phyloP scores from a whole-genome alignment of 2,888 invertebrate species.

The Cheilosia variabilis region DNA sequence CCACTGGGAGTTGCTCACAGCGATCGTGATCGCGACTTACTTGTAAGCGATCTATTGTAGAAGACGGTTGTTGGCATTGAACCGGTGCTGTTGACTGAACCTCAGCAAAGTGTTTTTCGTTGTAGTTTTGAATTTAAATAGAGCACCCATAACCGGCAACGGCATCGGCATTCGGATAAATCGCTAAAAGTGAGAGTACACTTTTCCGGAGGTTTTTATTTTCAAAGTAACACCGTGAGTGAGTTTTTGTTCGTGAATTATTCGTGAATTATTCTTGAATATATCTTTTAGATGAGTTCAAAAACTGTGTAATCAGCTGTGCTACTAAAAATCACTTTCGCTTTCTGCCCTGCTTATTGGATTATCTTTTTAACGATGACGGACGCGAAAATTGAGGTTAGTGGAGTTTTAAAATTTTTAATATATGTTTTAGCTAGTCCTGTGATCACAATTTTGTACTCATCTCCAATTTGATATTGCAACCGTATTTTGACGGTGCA shows the following conservation, averaged over 20 bases:
- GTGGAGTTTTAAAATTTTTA: background rate
- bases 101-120: conserved; percentile 28
- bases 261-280: background rate
- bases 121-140: conserved; percentile 26
- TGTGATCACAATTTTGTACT: no score
- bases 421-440: no score
- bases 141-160: conserved; percentile 36
- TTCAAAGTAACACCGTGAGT: background rate
- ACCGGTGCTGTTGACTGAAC: conserved; percentile 29
- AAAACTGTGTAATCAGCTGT: conserved; percentile 23
- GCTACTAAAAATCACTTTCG: background rate
- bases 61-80: conserved; percentile 70
- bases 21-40: conserved; percentile 44
- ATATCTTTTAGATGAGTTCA: background rate
- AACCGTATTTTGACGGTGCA: no score
- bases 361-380: conserved; percentile 31
- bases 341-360: conserved; percentile 1
- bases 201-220: background rate
- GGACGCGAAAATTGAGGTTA: conserved; percentile 43
- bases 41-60: conserved; percentile 51
- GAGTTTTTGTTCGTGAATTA: background rate
- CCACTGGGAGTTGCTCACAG: conserved; percentile 19
- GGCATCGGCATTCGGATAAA: background rate
- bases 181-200: background rate
- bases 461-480: no score